Evolutionary conservation across 1,140 invertebrate genomes (phyloP).

Genomic region (Eubasilissa regina): DNA sequence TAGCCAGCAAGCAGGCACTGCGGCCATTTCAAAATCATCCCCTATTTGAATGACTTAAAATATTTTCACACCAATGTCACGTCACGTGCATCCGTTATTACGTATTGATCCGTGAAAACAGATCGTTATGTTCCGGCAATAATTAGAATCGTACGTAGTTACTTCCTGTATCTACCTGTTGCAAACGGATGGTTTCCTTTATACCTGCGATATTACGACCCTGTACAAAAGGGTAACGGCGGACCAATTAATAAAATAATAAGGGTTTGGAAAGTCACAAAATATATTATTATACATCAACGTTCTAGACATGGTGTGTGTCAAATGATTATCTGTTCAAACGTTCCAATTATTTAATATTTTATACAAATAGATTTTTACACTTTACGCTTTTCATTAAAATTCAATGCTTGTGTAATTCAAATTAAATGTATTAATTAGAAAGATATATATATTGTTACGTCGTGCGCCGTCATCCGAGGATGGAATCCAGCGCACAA

Average conservation of each 20-base stretch:
- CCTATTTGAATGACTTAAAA: neutral
- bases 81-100: conserved; percentile 4
- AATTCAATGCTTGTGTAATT: no score
- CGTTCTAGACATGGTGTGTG: no score
- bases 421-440: no score
- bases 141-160: neutral
- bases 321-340: no score
- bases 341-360: no score
- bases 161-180: conserved; percentile 26
- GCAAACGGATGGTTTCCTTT: neutral
- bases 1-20: no score
- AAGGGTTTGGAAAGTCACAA: neutral
- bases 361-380: no score
- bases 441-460: no score
- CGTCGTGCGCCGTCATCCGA: no score
- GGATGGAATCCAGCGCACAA: no score
- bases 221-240: neutral
- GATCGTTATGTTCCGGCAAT: neutral
- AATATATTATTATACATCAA: neutral
- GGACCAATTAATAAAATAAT: neutral
- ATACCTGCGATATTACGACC: neutral
- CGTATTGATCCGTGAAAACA: conserved; percentile 17
- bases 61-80: conserved; percentile 20
- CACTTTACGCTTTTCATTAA: no score
- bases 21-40: neutral